Conservation (phyloP, 1,140 invertebrate species). For the Stegodyphus mimosarum region DNA sequence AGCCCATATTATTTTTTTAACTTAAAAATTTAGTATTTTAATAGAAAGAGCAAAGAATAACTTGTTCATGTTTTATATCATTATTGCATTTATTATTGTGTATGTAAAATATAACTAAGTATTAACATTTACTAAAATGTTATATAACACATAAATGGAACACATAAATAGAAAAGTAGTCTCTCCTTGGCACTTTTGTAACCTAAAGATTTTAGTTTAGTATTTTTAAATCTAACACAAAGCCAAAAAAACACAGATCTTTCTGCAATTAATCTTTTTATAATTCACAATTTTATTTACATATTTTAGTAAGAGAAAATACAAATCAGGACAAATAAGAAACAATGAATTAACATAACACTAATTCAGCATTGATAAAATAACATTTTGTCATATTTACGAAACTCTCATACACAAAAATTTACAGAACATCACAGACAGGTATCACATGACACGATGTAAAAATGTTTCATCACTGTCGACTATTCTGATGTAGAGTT, state of each 20-base stretch:
- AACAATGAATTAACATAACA: conserved; percentile 50
- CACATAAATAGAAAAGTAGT: too few species aligned
- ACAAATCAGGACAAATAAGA: conserved; percentile 7
- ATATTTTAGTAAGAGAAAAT: conserved; percentile 25
- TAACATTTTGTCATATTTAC: conserved; percentile 55
- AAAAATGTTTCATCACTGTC: conserved; percentile 50
- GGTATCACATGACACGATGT: conserved; percentile 55
- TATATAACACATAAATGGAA: too few species aligned
- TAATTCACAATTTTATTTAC: conserved; percentile 35
- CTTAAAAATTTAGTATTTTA: too few species aligned
- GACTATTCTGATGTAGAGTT: conserved; percentile 32
- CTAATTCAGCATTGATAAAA: conserved; percentile 57
- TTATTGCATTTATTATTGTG: too few species aligned
- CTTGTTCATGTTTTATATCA: too few species aligned
- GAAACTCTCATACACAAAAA: conserved; percentile 39
- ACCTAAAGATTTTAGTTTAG: too few species aligned
- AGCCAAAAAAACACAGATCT: not conserved
- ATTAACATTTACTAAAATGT: too few species aligned
- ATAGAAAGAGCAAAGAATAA: too few species aligned
- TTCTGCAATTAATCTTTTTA: conserved; percentile 23
- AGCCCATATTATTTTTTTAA: too few species aligned
- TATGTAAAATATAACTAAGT: too few species aligned
- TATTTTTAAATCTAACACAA: too few species aligned
- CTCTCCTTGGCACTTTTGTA: too few species aligned
- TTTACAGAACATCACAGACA: conserved; percentile 59